Base-by-base conservation (phyloP, 2,113 vertebrate genomes). In the Anolis sagrei region DNA sequence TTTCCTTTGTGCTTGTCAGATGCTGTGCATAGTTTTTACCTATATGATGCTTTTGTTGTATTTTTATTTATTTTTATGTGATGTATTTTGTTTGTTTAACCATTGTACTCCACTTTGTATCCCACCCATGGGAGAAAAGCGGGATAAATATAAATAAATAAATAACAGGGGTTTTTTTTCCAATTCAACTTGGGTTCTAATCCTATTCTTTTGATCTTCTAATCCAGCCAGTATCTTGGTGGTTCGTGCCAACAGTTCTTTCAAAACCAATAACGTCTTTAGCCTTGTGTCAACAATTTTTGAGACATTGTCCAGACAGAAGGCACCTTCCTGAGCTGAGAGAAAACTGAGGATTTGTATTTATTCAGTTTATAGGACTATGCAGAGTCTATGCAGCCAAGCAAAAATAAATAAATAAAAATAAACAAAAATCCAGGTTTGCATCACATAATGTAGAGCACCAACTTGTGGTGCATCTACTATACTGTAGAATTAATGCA, bases 251-350 rank as follows among this genome's bases (percentile, higher is more conserved):
- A 61, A 32, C 73, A 75, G 13, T 51, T 7, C 62, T 74, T 25
- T 0, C 72, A 49, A 62, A 62, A 0, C 0, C 75, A 3, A 1
- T 0, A 25, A 14, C 58, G 10, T 32, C 3, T 16, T 76, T 69
- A 70, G 13, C 68, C 44, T 70, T 82, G 21, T n/a, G n/a, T 51
- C 64, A 81, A 81, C 32, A 21, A 25, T 34, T 18, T 49, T 44
- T 23, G 39, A 16, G 6, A 34, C 34, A 23, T 70, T 11, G 54
- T 54, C 13, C 21, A 34, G 9, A 16, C 27, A 76, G 73, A 73
- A 14, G 32, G 25, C 21, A 73, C 36, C 5, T 54, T 39, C n/a
- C 48, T 21, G 16, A 54, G 14, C n/a, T 51, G 32, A 32, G 19
- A 18, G 8, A 6, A 34, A 29, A 44, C 27, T 58, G 32, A 61